Evolutionary conservation across 2,888 invertebrate genomes (phyloP), one percentile per base, ranked within the genome.

Genomic region (Scaeva pyrastri): DNA sequence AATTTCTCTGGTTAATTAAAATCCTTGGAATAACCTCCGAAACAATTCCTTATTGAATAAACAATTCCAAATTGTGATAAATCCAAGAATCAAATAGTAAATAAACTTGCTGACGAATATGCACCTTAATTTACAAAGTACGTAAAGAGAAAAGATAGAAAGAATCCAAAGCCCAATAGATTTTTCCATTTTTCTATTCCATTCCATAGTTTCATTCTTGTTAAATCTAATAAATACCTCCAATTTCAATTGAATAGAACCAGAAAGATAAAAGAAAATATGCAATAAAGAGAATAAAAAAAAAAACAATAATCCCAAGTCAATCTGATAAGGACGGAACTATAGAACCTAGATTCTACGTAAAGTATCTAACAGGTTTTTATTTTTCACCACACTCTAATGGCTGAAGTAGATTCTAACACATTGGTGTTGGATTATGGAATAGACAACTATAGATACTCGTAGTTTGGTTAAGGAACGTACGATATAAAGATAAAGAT

Each of bases 271-370:
- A 48, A 66, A 48, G 31, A 66, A 66, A 66, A 48, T 36, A 36
- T 62, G 8, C 60, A 36, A 70, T 62, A 60, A 16, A 19, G 41
- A 52, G n/a, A n/a, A n/a, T n/a, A n/a, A n/a, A n/a, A n/a, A n/a
- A n/a, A 78, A 70, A 74, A 56, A 74, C 64, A 74, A 74, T 6
- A 60, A 60, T 5, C 10, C 31, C 14, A 12, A 21, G 21, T 10
- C 48, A 75, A 62, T 72, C 64, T 50, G 75, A 83, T 83, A 84
- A 79, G 79, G 80, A 84, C 79, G 66, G 84, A 80, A 84, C 75
- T 66, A 31, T 26, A 16, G 19, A 43, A 43, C 43, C 31, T 31
- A 31, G 6, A 31, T 31, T 31, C 5, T 5, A 31, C 31, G 31
- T 31, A 31, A 11, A 8, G 75, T 83, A 78, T 73, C 68, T 78